Percentiles rank a stretch among this genome's conserved stretches.
phyloP scores from a whole-genome alignment of 1,140 invertebrate genomes.

The Steinernema khuongi region DNA sequence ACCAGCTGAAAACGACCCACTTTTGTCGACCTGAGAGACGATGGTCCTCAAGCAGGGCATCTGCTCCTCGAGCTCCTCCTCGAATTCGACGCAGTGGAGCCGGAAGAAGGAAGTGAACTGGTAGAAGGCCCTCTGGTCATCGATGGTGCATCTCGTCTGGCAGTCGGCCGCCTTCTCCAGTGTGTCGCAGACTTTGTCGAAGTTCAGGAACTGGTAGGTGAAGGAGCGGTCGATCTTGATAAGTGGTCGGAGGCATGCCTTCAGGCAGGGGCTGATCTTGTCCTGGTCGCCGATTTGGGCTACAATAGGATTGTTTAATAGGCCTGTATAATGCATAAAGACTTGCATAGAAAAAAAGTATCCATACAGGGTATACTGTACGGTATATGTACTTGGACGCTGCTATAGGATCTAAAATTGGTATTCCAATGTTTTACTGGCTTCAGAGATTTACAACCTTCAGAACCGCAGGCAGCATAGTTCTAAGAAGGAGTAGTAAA shows the following conservation, averaged over 20 bases:
- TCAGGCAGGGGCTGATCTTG: not conserved
- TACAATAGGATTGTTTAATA: not conserved
- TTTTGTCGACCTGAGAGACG: conserved; percentile 5
- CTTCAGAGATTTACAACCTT: too few relatives aligned
- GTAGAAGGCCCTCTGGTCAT: conserved; percentile 1
- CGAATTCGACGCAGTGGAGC: not conserved
- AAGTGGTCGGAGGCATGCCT: not conserved
- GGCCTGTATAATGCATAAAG: too few relatives aligned
- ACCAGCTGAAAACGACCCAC: not conserved
- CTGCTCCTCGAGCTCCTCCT: conserved; percentile 2
- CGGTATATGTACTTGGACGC: too few relatives aligned
- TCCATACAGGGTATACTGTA: too few relatives aligned
- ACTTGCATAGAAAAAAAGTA: too few relatives aligned
- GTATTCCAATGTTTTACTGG: not conserved
- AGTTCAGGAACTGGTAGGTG: conserved; percentile 10
- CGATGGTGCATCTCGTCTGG: not conserved
- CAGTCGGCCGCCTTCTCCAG: not conserved
- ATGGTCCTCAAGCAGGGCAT: not conserved
- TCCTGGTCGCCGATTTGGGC: not conserved
- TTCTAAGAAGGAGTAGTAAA: too few relatives aligned
- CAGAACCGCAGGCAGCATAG: too few relatives aligned
- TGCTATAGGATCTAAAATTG: not conserved
- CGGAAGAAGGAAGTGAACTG: conserved; percentile 8
- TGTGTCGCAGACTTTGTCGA: conserved; percentile 1
- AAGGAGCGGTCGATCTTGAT: not conserved